Evolutionary conservation across 2,888 invertebrate genomes (phyloP), one percentile per base, ranked within the genome.

Genomic region (Calameuta idolon): DNA sequence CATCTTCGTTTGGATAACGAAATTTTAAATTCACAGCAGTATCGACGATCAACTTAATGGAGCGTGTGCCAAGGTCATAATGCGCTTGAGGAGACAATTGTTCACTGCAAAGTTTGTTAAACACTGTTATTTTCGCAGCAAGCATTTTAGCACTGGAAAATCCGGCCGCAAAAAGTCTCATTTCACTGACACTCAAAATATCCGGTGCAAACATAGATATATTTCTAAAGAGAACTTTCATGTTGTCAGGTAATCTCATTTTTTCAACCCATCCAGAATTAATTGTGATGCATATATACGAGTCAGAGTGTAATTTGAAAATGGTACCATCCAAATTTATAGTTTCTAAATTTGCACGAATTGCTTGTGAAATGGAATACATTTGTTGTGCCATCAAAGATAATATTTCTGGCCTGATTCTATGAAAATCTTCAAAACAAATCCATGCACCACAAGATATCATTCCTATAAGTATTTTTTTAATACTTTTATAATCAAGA

Each of bases 201-300:
- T 94, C 94, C 0, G 94, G 94, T 31, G 93, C 92, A 92, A 93
- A 93, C 93, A 94, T 93, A 30, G 94, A 93, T 23, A 94, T 93
- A 0, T 93, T 93, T 69, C 94, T 92, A 89, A 94, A 95, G 40
- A 94, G 89, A 9, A 93, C 84, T 86, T 92, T 94, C 37, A 94
- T 91, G 86, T 94, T 94, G 85, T 94, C 94, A 0, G 94, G 94
- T 69, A 94, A 86, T 80, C 92, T 91, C 2, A 92, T 92, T 37
- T 81, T 76, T 31, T 81, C 78, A 0, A 73, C 69, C 82, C 92
- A 92, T 5, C 85, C 92, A 0, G 93, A 92, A 88, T 93, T 93
- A 91, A 93, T 93, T 0, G 93, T 94, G 30, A 93, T 92, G 90
- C 92, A 94, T 78, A 95, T 93, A 86, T 95, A 95, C 84, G 94